phyloP scores from a whole-genome alignment of 2,888 invertebrate species.

The Stenolophus ochropezus region DNA sequence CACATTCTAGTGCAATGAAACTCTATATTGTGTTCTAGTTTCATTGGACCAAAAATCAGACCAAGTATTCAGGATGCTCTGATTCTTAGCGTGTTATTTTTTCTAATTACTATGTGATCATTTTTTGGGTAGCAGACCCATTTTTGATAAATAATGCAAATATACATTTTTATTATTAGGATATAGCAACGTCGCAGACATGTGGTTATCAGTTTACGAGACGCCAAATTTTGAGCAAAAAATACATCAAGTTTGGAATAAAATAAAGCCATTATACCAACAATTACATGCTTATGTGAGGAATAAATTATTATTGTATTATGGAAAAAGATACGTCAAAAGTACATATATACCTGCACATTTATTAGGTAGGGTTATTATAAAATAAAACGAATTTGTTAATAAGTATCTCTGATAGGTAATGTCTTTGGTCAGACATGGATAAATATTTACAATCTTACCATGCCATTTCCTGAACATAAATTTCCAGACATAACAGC shows the following conservation, averaged over 20 bases:
- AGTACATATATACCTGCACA: slow-evolving; percentile 81
- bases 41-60: too few relatives aligned
- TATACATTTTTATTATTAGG: slow-evolving; percentile 72
- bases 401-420: slow-evolving; percentile 72
- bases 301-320: slow-evolving; percentile 80
- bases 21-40: too few relatives aligned
- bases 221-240: slow-evolving; percentile 82
- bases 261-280: slow-evolving; percentile 87
- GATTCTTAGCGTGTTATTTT: too few relatives aligned
- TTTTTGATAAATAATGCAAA: not conserved
- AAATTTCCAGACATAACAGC: slow-evolving; percentile 83
- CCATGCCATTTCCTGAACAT: slow-evolving; percentile 84
- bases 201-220: slow-evolving; percentile 84
- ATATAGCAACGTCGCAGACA: slow-evolving; percentile 81
- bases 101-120: too few relatives aligned
- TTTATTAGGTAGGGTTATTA: slow-evolving; percentile 77
- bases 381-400: not conserved
- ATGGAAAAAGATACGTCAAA: slow-evolving; percentile 81
- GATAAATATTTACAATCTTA: slow-evolving; percentile 80
- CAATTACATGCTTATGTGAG: slow-evolving; percentile 90
- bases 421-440: slow-evolving; percentile 92
- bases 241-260: slow-evolving; percentile 81
- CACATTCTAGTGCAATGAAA: too few relatives aligned
- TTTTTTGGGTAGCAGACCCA: too few relatives aligned
- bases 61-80: too few relatives aligned